Percentiles rank a stretch among this genome's conserved stretches.
These are phyloP conservation scores for Acanthurus lineatus DNA, from an alignment of 2,797 vertebrate genomes.

Conservation along the genomic window DNA sequence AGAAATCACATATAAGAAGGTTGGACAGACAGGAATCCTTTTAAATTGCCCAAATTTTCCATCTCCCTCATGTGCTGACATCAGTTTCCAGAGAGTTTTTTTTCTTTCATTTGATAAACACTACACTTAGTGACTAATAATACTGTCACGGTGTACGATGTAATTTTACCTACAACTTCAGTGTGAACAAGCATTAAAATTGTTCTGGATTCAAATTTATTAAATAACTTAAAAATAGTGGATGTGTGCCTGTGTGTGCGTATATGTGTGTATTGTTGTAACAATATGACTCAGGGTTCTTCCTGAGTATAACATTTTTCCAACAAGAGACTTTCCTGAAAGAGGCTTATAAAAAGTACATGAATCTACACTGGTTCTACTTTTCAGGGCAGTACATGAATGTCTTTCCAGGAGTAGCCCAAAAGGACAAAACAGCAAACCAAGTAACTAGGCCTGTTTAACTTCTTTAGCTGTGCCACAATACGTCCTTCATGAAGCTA, in stretches of 20 bases:
- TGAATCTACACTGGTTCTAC: constrained; percentile 26
- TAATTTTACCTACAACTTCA: constrained; percentile 35
- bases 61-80: constrained; percentile 39
- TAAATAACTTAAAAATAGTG: constrained; percentile 13
- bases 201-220: constrained; percentile 1
- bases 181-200: constrained; percentile 22
- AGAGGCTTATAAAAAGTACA: constrained; percentile 9
- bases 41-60: constrained; percentile 66
- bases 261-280: background rate
- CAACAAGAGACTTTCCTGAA: constrained; percentile 10
- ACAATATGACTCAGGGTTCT: background rate
- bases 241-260: background rate
- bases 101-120: constrained; percentile 24
- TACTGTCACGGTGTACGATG: background rate
- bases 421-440: constrained; percentile 29
- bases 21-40: constrained; percentile 49
- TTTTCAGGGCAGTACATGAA: constrained; percentile 26
- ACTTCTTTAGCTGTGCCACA: constrained; percentile 43
- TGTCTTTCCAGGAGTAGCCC: constrained; percentile 2
- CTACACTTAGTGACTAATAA: constrained; percentile 22
- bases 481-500: constrained; percentile 37
- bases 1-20: constrained; percentile 49
- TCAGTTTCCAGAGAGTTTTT: constrained; percentile 29
- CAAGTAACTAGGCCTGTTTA: constrained; percentile 39
- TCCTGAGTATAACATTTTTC: constrained; percentile 33